These are phyloP conservation scores for Vicugna pacos DNA, from an alignment of 2,113 vertebrate species.

Conservation along the genomic window DNA sequence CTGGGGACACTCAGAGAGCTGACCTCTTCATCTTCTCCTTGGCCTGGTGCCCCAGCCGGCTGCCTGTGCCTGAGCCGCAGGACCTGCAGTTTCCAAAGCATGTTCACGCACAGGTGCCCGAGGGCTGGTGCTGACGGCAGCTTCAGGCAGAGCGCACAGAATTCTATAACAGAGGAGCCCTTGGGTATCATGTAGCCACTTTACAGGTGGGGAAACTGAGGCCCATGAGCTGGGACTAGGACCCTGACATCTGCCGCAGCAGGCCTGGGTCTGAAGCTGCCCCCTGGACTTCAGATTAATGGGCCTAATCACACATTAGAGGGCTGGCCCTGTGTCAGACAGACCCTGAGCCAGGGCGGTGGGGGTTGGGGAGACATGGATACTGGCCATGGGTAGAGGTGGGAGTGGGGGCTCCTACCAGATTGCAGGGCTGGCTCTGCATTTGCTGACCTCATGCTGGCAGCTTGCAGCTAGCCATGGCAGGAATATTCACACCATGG, in stretches of 20 bases:
- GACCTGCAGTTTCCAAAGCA: background rate
- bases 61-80: background rate
- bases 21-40: background rate
- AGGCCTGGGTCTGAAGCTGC: no score
- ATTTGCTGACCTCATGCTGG: background rate
- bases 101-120: background rate
- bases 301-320: fast-evolving
- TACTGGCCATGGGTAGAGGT: fast-evolving
- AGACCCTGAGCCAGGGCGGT: fast-evolving
- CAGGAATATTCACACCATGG: background rate
- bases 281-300: background rate
- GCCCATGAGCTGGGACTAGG: background rate
- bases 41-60: no score
- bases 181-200: fast-evolving
- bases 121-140: fast-evolving
- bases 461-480: fast-evolving
- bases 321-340: no score
- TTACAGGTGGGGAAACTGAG: background rate
- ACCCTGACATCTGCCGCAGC: background rate
- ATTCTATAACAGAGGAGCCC: background rate
- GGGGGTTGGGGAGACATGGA: fast-evolving
- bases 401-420: background rate
- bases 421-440: background rate
- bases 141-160: background rate
- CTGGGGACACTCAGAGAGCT: background rate